phyloP scores from a whole-genome alignment of 1,140 invertebrate species.

The Drosophila orosa region DNA sequence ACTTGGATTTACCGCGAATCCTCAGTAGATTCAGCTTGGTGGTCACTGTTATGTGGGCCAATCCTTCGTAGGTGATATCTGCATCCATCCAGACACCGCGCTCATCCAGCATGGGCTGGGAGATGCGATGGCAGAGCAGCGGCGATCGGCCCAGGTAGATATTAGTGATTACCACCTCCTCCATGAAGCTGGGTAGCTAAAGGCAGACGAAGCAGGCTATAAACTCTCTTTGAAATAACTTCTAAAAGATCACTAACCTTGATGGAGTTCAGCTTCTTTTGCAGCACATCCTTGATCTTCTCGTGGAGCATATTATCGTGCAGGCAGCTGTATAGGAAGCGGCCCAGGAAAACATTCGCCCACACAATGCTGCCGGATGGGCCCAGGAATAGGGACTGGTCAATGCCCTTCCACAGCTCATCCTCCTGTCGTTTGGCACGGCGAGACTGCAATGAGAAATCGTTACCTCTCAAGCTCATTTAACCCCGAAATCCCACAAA shows the following conservation, averaged over 20 bases:
- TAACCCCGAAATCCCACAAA: neutral
- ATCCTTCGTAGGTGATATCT: constrained; percentile 95
- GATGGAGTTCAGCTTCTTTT: constrained; percentile 94
- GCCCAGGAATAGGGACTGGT: constrained; percentile 79
- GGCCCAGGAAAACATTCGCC: constrained; percentile 90
- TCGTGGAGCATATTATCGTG: constrained; percentile 87
- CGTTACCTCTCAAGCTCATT: neutral
- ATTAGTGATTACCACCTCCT: constrained; percentile 91
- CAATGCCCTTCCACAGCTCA: constrained; percentile 82
- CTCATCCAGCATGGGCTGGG: constrained; percentile 91
- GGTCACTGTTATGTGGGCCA: constrained; percentile 95
- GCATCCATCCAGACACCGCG: constrained; percentile 97
- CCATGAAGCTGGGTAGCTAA: constrained; percentile 94
- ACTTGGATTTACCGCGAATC: constrained; percentile 84
- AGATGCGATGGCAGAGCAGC: constrained; percentile 91
- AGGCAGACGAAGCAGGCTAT: neutral
- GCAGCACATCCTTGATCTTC: constrained; percentile 90
- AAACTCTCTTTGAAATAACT: too few species aligned
- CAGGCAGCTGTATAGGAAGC: constrained; percentile 92
- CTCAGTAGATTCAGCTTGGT: constrained; percentile 98
- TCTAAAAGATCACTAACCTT: constrained; percentile 84
- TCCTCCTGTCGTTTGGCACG: constrained; percentile 76
- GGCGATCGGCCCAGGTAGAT: constrained; percentile 91
- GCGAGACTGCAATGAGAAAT: constrained; percentile 47
- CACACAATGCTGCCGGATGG: constrained; percentile 85